Evolutionary conservation across 1,140 invertebrate species (phyloP), one percentile per base, ranked within the genome.

Genomic region (Hypsibius dujardini): DNA sequence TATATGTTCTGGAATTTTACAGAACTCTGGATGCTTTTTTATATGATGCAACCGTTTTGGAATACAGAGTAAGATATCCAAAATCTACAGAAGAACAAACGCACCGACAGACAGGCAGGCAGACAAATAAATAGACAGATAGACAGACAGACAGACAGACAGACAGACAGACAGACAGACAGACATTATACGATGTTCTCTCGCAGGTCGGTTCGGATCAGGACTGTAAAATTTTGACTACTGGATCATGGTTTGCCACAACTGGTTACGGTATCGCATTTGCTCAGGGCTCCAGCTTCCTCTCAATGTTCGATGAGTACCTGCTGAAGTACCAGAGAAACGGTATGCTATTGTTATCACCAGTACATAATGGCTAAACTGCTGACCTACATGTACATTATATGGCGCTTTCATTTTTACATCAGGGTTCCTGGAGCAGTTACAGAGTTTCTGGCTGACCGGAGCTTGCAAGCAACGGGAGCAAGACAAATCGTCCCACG

Each of bases 41-140:
- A 72, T 99, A 98, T 79, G 95, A 99, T 77, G 93, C 95, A 50
- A 95, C 94, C 0, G 95, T 98, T 1, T 81, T 99, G 70, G 93
- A 98, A 77, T 97, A 97, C 79, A 82, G 95, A 75, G 92, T 93
- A 28, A 88, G 90, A 1, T 90, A 92, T 78, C 62, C 50, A 62
- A n/a, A n/a, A n/a, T n/a, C n/a, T n/a, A n/a, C n/a, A n/a, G n/a
- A n/a, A n/a, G n/a, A n/a, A n/a, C n/a, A n/a, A n/a, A n/a, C n/a
- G n/a, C n/a, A n/a, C n/a, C n/a, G n/a, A n/a, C n/a, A n/a, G n/a
- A n/a, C n/a, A n/a, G n/a, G n/a, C n/a, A n/a, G n/a, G n/a, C n/a
- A n/a, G n/a, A n/a, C n/a, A n/a, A n/a, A n/a, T n/a, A n/a, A n/a
- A n/a, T n/a, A n/a, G n/a, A n/a, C n/a, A n/a, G n/a, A n/a, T n/a